Evolutionary conservation across 2,113 vertebrate species (phyloP), one percentile per base, ranked within the genome.

Genomic region (Microcebus lehilahytsara): DNA sequence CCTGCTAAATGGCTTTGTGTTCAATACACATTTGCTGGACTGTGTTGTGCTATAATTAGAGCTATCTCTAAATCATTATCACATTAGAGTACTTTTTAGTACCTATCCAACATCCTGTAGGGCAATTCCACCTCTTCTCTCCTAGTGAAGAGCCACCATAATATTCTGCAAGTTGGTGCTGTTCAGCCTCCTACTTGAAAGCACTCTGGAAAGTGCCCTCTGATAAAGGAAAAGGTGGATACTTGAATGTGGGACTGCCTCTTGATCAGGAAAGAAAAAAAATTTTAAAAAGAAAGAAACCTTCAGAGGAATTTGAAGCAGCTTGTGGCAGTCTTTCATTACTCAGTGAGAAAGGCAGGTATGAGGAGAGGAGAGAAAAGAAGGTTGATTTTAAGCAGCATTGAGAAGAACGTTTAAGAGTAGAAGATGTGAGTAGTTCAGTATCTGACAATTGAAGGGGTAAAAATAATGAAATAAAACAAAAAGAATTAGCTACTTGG

Each of bases 1-100:
- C 95, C 83, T 89, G 30, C 83, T 95, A 96, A 95, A 92, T 96
- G 90, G 53, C 67, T 95, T 81, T 96, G 60, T 96, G 96, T 96
- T 97, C 96, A 96, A 92, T 96, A 93, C 84, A 86, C 96, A 95
- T 96, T 93, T 89, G 23, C 67, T 96, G 80, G 67, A 86, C 40
- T 49, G 60, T 89, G 69, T 74, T 86, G 74, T 81, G 62, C 79
- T 95, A 89, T 96, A 96, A 97, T 97, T 97, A 97, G 96, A 96
- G 90, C 74, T 92, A 91, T 96, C 96, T 95, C 96, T 96, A 96
- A 97, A 92, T 97, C 94, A 96, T 97, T 95, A 95, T 85, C 92
- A 83, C 92, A 95, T 97, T 96, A 97, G 74, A 79, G 46, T 79
- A 56, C 83, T 93, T 96, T 97, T 53, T 93, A 95, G 86, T 89